These are phyloP conservation scores for Hiodon tergisus DNA, from an alignment of 2,113 vertebrate genomes.

Conservation along the genomic window DNA sequence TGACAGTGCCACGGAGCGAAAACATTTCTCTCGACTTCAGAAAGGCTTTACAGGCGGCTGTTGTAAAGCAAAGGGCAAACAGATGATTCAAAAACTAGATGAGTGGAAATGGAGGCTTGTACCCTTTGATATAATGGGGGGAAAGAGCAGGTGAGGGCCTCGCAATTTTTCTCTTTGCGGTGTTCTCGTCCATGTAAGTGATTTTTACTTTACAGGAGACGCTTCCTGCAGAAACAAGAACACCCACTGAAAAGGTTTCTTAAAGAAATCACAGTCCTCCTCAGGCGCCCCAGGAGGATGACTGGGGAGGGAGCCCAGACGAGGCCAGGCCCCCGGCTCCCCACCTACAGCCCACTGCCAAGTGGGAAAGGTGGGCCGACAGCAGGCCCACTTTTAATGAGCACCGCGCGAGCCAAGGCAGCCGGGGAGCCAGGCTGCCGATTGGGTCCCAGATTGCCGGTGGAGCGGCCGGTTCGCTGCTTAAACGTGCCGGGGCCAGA, in stretches of 20 bases:
- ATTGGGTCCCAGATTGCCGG: background rate
- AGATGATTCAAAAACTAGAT: background rate
- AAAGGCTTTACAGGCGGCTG: conserved; percentile 13
- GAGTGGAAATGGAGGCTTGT: background rate
- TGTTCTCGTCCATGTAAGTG: background rate
- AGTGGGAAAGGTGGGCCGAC: background rate
- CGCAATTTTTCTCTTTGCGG: background rate
- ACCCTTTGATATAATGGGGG: too few relatives aligned
- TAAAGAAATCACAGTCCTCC: background rate
- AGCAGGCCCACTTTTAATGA: background rate
- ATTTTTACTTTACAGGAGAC: background rate
- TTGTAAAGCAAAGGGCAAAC: background rate
- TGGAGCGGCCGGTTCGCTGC: background rate
- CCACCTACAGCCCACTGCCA: background rate
- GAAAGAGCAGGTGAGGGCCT: background rate
- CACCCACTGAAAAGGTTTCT: background rate
- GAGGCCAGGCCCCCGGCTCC: background rate
- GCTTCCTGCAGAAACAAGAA: background rate
- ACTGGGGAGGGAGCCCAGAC: background rate
- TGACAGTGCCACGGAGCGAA: background rate
- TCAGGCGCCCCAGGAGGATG: background rate
- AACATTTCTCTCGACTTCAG: conserved; percentile 8
- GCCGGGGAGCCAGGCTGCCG: background rate
- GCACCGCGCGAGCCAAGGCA: background rate
- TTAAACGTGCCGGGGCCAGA: too few relatives aligned